A percentile compares a stretch with the other conserved stretches of the same genome.
These are phyloP conservation scores for Scaptomyza graminum DNA, from an alignment of 1,140 invertebrate species.

Conservation along the genomic window DNA sequence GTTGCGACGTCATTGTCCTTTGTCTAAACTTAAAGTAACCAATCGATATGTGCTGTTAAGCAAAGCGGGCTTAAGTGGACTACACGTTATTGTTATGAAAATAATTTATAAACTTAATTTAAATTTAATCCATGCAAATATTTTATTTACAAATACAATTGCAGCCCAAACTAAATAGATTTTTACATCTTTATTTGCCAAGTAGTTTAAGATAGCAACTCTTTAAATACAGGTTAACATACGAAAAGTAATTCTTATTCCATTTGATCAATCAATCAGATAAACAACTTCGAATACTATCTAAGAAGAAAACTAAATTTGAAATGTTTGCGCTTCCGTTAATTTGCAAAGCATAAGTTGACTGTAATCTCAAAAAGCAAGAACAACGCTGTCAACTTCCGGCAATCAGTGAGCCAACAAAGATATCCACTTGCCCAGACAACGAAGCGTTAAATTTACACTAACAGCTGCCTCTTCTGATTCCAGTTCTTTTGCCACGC, in stretches of 20 bases:
- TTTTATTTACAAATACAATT: too few relatives aligned
- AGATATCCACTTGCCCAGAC: conserved; percentile 48
- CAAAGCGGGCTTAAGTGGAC: too few relatives aligned
- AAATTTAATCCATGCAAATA: too few relatives aligned
- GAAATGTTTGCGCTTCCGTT: conserved; percentile 47
- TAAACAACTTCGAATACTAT: conserved; percentile 2
- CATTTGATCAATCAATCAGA: conserved; percentile 8
- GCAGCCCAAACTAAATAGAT: too few relatives aligned
- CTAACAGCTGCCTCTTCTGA: conserved; percentile 23
- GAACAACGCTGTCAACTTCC: conserved; percentile 18
- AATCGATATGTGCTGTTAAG: neutral
- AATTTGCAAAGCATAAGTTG: conserved; percentile 56
- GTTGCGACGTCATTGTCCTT: conserved; percentile 49
- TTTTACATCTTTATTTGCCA: too few relatives aligned
- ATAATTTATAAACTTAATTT: too few relatives aligned
- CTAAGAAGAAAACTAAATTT: neutral
- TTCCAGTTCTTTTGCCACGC: conserved; percentile 1
- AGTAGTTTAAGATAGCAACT: neutral
- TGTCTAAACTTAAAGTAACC: neutral
- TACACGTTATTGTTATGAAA: neutral
- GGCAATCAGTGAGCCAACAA: conserved; percentile 44
- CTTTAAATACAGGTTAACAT: neutral
- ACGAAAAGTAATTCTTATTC: conserved; percentile 7
- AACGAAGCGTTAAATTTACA: conserved; percentile 61
- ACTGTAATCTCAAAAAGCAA: conserved; percentile 38